phyloP scores from a whole-genome alignment of 2,888 invertebrate species.

The Theristus sp. region DNA sequence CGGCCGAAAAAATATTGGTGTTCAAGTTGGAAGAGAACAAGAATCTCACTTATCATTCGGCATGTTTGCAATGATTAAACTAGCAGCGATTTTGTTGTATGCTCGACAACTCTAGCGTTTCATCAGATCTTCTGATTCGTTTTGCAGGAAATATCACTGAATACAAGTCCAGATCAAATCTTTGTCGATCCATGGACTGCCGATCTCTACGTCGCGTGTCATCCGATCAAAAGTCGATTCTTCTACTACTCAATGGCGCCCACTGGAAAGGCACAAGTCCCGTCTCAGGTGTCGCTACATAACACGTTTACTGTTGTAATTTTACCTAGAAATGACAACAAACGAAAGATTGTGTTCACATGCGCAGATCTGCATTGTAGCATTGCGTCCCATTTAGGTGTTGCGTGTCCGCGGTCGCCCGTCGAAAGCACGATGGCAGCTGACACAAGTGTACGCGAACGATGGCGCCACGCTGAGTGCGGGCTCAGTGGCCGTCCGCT shows the following conservation, averaged over 20 bases:
- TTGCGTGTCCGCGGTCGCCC: constrained; percentile 7
- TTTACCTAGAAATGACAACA: too few relatives aligned
- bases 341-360: too few relatives aligned
- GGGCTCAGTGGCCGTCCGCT: constrained; percentile 3
- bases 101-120: not conserved
- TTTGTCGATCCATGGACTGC: constrained; percentile 6
- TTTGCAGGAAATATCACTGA: constrained; percentile 4
- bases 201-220: constrained; percentile 8
- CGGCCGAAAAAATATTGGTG: constrained; percentile 1
- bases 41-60: not conserved
- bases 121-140: not conserved
- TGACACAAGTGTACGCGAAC: constrained; percentile 6
- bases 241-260: constrained; percentile 4
- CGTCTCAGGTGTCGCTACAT: constrained; percentile 6
- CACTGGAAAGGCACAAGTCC: constrained; percentile 1
- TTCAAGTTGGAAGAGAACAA: not conserved
- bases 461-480: constrained; percentile 7
- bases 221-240: constrained; percentile 7
- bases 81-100: too few relatives aligned
- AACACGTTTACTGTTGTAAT: too few relatives aligned
- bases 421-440: constrained; percentile 1
- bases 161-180: constrained; percentile 4
- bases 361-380: too few relatives aligned
- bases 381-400: constrained; percentile 5
- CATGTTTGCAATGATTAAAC: too few relatives aligned